Evolutionary conservation across 1,140 invertebrate species (phyloP).

Genomic region (Rhyacophila brunnea): DNA sequence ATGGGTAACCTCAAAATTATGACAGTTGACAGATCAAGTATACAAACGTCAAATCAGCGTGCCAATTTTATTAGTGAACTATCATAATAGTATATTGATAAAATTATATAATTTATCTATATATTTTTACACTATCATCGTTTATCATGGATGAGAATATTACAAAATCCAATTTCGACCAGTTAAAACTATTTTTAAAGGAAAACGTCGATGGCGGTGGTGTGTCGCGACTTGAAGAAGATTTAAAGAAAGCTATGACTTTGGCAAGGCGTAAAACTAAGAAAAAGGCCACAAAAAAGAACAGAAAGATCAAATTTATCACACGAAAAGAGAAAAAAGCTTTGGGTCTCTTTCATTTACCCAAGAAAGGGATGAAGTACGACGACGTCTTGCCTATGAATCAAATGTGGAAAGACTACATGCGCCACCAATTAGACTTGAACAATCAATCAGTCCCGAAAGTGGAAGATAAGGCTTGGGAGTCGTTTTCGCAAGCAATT

Average conservation of each 20-base stretch:
- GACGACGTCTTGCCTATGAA: constrained; percentile 64
- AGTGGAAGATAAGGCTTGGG: constrained; percentile 55
- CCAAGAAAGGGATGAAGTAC: constrained; percentile 60
- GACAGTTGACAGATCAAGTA: too few species aligned
- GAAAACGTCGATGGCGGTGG: too few species aligned
- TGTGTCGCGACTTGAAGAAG: constrained; percentile 23
- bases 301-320: constrained; percentile 51
- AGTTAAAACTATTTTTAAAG: too few species aligned
- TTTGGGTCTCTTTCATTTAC: constrained; percentile 61
- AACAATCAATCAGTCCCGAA: constrained; percentile 43
- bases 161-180: too few species aligned
- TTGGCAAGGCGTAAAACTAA: constrained; percentile 52
- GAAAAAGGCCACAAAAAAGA: constrained; percentile 42
- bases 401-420: constrained; percentile 70
- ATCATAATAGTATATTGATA: too few species aligned
- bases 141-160: too few species aligned
- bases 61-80: too few species aligned
- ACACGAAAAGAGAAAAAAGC: constrained; percentile 56
- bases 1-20: too few species aligned
- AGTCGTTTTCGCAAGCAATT: constrained; percentile 61
- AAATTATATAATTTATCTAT: too few species aligned
- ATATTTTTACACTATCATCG: too few species aligned
- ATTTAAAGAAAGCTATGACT: constrained; percentile 46
- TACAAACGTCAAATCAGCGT: too few species aligned
- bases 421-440: constrained; percentile 56